Conservation (phyloP, 2,113 vertebrate genomes). For the Hemibagrus wyckioides region DNA sequence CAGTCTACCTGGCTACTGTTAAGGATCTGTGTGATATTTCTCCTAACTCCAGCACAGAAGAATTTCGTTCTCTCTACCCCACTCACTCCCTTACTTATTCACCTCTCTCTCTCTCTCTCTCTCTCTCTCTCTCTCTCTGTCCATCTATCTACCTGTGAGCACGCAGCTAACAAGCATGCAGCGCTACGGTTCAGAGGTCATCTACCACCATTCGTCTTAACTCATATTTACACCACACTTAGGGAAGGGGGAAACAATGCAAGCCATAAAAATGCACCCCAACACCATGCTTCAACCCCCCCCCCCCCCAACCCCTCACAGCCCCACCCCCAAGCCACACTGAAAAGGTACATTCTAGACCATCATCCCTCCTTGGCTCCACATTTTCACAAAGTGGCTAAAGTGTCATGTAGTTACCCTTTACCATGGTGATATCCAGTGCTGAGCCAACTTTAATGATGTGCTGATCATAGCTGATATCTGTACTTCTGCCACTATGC, state of each 20-base stretch:
- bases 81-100: background rate
- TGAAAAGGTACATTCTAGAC: constrained; percentile 55
- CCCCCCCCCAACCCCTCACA: background rate
- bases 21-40: constrained; percentile 30
- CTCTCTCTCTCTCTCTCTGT: background rate
- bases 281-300: constrained; percentile 20
- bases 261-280: constrained; percentile 47
- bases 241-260: constrained; percentile 51
- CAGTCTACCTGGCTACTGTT: constrained; percentile 49
- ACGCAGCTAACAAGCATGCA: constrained; percentile 61
- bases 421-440: constrained; percentile 52
- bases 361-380: constrained; percentile 60
- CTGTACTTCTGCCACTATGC: constrained; percentile 50
- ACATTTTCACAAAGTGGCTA: constrained; percentile 65
- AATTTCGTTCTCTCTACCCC: constrained; percentile 15
- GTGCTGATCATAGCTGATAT: constrained; percentile 57
- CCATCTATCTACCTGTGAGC: constrained; percentile 34
- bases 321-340: background rate
- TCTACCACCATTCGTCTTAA: constrained; percentile 54
- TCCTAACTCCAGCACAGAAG: background rate
- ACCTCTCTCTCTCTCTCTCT: background rate
- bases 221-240: constrained; percentile 64
- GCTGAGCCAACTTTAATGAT: constrained; percentile 63
- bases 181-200: constrained; percentile 63
- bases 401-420: constrained; percentile 66